Percentiles rank a stretch among this genome's conserved stretches.
These are phyloP conservation scores for Aix galericulata DNA, from an alignment of 2,113 vertebrate species.

Conservation along the genomic window DNA sequence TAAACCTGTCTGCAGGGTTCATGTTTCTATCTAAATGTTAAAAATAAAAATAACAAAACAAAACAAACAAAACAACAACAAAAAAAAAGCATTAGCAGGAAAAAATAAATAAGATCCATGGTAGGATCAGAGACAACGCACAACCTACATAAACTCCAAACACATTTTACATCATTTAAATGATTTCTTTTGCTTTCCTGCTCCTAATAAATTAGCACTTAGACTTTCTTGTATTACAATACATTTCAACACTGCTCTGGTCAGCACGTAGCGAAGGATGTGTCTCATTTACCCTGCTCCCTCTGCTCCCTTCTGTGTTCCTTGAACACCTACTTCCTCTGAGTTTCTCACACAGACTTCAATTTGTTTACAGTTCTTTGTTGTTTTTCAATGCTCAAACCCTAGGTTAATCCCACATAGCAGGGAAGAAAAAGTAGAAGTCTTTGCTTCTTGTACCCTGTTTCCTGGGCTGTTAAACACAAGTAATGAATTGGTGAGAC, in stretches of 20 bases:
- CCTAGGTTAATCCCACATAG: neutral
- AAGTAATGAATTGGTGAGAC: neutral
- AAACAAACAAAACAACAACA: too few relatives aligned
- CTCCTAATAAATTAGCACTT: neutral
- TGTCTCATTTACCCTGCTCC: neutral
- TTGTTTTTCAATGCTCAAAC: neutral
- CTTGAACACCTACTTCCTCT: neutral
- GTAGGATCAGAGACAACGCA: neutral
- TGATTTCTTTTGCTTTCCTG: neutral
- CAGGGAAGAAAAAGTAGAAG: neutral
- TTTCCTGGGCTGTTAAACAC: neutral
- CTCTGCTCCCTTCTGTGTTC: neutral
- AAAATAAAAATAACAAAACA: neutral
- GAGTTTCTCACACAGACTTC: neutral
- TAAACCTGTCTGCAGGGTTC: neutral
- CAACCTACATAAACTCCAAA: neutral
- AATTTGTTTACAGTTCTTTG: neutral
- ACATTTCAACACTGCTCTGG: neutral
- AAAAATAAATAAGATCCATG: too few relatives aligned
- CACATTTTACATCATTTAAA: neutral
- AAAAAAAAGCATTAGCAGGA: neutral
- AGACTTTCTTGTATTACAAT: accelerated
- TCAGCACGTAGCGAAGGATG: accelerated
- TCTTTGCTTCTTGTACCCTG: neutral
- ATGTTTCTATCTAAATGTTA: neutral